These are phyloP conservation scores for Poliocrania exsul DNA, from an alignment of 2,797 vertebrate genomes.

Conservation along the genomic window DNA sequence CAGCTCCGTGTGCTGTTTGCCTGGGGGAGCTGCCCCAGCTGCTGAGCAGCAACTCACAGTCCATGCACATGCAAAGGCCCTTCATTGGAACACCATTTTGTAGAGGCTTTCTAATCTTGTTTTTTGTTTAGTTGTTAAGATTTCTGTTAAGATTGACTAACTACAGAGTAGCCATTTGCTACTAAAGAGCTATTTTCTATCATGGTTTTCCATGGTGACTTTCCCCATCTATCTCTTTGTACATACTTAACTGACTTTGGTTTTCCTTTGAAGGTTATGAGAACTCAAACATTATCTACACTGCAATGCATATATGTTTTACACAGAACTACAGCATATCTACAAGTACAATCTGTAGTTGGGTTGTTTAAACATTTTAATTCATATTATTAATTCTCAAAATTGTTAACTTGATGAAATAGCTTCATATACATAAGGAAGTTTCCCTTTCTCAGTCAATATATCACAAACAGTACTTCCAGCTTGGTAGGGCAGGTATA, in stretches of 20 bases:
- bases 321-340: background rate
- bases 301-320: background rate
- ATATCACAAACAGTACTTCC: background rate
- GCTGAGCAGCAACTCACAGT: background rate
- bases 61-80: background rate
- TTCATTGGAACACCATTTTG: background rate
- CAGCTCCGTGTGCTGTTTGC: background rate
- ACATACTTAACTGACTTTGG: background rate
- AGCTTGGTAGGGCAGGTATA: background rate
- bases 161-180: background rate
- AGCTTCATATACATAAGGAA: background rate
- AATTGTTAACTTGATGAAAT: background rate
- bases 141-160: background rate
- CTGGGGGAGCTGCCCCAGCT: background rate
- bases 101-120: accelerated
- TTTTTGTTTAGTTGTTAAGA: background rate
- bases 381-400: background rate
- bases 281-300: background rate
- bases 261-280: background rate
- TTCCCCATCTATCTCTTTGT: background rate
- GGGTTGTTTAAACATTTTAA: background rate
- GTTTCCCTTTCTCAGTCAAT: background rate
- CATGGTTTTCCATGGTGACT: background rate
- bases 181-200: background rate
- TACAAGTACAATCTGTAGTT: background rate